Evolutionary conservation across 2,797 vertebrate species (phyloP).

Genomic region (Rhinoraja longicauda): DNA sequence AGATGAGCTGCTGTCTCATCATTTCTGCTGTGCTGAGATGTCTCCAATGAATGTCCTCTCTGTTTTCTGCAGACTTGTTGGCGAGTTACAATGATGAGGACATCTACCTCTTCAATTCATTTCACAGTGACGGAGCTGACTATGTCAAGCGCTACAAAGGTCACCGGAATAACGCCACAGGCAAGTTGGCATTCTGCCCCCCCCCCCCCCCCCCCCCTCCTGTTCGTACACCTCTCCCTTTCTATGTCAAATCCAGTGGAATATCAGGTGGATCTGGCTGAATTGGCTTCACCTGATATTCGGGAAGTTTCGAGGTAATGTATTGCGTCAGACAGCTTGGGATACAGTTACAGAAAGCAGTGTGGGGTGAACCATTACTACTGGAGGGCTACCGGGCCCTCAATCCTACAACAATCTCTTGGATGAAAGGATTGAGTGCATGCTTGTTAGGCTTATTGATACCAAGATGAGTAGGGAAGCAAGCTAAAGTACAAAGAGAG

Average conservation of each 20-base stretch:
- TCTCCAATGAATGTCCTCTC: constrained; percentile 38
- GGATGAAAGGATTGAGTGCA: too few species aligned
- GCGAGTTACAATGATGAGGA: constrained; percentile 94
- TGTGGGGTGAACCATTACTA: too few species aligned
- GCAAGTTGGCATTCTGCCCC: constrained; percentile 50
- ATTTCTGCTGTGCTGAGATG: constrained; percentile 20
- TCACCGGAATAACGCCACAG: constrained; percentile 90
- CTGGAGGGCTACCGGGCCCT: too few species aligned
- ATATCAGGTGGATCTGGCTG: too few species aligned
- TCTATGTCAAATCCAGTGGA: background rate
- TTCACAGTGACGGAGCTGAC: constrained; percentile 85
- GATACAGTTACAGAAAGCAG: too few species aligned
- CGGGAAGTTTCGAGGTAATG: too few species aligned
- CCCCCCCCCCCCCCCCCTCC: background rate
- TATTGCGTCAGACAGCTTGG: too few species aligned
- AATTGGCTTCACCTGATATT: too few species aligned
- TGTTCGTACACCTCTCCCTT: background rate
- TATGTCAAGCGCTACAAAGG: constrained; percentile 85
- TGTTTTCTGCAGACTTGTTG: constrained; percentile 70
- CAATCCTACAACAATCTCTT: too few species aligned
- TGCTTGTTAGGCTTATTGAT: too few species aligned
- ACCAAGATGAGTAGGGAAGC: too few species aligned
- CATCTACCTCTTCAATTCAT: constrained; percentile 89
- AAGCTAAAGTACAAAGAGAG: too few species aligned
- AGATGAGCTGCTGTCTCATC: constrained; percentile 39